Percentiles rank a stretch among this genome's conserved stretches.
These are phyloP conservation scores for Aegithalos caudatus DNA, from an alignment of 2,113 vertebrate species.

Conservation along the genomic window DNA sequence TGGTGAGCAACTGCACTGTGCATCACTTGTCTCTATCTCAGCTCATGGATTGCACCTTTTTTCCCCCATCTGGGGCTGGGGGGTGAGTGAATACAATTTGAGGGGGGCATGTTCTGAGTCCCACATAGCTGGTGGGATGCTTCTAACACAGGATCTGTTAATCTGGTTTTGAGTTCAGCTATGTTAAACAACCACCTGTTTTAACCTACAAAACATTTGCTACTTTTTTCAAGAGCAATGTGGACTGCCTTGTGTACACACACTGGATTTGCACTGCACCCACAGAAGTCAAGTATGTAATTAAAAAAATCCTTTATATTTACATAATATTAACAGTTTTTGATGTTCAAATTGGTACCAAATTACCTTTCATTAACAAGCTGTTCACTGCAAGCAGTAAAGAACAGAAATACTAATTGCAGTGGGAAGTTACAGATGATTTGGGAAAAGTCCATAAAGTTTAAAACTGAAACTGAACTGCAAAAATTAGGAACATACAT, in stretches of 20 bases:
- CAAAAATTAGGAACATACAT: not conserved
- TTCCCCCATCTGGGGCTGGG: fast-evolving
- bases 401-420: not conserved
- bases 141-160: not conserved
- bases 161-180: not conserved
- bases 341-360: not conserved
- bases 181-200: not conserved
- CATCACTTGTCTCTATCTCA: not conserved
- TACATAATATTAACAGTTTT: not conserved
- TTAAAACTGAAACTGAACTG: not conserved
- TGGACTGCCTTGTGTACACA: not conserved
- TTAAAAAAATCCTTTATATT: not conserved
- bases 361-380: not conserved
- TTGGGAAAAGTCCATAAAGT: not conserved
- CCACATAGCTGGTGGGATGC: not conserved
- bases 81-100: not conserved
- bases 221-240: not conserved
- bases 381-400: not conserved
- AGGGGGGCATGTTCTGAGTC: fast-evolving
- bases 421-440: not conserved
- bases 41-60: not conserved
- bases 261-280: not conserved
- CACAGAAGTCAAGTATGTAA: not conserved
- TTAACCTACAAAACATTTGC: not conserved
- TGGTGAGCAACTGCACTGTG: not conserved